These are phyloP conservation scores for Orientallactaga bullata DNA, from an alignment of 2,113 vertebrate species.

Conservation along the genomic window DNA sequence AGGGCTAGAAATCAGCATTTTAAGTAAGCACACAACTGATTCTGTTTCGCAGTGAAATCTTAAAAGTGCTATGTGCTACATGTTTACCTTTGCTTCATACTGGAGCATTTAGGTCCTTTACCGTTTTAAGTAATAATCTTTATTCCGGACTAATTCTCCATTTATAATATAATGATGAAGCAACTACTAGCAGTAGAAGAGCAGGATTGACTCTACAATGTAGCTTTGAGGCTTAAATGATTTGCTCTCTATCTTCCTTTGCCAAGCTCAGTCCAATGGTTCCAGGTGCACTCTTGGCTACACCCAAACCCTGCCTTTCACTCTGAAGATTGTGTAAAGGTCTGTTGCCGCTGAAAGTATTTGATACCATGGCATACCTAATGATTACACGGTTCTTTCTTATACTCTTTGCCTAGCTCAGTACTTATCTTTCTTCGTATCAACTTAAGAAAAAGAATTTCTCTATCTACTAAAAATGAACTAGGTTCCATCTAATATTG, in stretches of 20 bases:
- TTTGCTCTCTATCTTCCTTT: background rate
- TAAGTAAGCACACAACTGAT: background rate
- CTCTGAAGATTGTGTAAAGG: background rate
- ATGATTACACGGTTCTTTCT: background rate
- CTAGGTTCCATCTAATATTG: background rate
- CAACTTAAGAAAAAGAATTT: constrained; percentile 9
- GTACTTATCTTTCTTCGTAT: background rate
- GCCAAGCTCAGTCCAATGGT: background rate
- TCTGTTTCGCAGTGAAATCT: background rate
- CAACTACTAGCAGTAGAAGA: background rate
- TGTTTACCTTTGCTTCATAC: background rate
- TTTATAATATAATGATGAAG: background rate
- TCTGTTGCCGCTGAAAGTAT: background rate
- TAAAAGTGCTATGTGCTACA: background rate
- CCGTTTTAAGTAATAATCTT: background rate
- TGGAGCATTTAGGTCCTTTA: background rate
- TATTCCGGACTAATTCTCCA: constrained; percentile 1
- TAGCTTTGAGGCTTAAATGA: background rate
- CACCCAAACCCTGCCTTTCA: background rate
- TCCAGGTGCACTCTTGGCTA: background rate
- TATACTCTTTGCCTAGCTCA: background rate
- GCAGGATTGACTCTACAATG: background rate
- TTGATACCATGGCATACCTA: background rate
- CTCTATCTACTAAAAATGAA: background rate
- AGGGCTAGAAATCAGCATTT: background rate